phyloP scores from a whole-genome alignment of 2,888 invertebrate genomes.

The Seira sanloemensis region DNA sequence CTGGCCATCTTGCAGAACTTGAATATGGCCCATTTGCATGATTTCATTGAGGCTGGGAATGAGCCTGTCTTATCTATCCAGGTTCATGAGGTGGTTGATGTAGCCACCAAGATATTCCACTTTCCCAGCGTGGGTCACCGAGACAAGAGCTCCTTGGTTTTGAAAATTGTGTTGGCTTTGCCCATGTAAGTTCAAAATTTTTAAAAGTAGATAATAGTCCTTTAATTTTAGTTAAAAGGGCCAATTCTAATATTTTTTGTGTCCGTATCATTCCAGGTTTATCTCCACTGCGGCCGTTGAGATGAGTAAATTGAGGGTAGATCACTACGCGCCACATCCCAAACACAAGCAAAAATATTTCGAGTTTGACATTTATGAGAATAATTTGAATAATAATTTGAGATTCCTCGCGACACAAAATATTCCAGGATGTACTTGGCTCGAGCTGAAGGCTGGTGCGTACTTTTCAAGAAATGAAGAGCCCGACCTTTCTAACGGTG shows the following conservation, averaged over 20 bases:
- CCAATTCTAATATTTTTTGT: too few species aligned
- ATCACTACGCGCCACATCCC: too few species aligned
- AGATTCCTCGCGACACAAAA: conserved; percentile 65
- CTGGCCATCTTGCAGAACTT: conserved; percentile 45
- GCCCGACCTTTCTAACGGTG: too few species aligned
- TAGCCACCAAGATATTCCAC: conserved; percentile 37
- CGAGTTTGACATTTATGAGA: conserved; percentile 62
- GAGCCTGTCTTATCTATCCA: conserved; percentile 44
- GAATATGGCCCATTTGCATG: conserved; percentile 34
- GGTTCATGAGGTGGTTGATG: conserved; percentile 11
- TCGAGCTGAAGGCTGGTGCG: conserved; percentile 33
- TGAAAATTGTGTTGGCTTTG: conserved; percentile 60
- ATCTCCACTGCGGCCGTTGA: too few species aligned
- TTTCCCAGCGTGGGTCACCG: not conserved
- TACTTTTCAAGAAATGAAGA: conserved; percentile 36
- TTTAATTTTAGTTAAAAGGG: too few species aligned
- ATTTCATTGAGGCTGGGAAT: not conserved
- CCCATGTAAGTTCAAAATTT: conserved; percentile 64
- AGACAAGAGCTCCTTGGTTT: conserved; percentile 2
- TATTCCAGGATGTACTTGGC: conserved; percentile 65
- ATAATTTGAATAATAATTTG: conserved; percentile 57
- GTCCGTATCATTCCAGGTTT: too few species aligned
- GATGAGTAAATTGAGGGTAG: too few species aligned
- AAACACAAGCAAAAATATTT: too few species aligned
- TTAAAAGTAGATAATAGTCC: too few species aligned